A percentile compares a stretch with the other conserved stretches of the same genome.
phyloP scores from a whole-genome alignment of 2,797 vertebrate species.

The Loriculus beryllinus region DNA sequence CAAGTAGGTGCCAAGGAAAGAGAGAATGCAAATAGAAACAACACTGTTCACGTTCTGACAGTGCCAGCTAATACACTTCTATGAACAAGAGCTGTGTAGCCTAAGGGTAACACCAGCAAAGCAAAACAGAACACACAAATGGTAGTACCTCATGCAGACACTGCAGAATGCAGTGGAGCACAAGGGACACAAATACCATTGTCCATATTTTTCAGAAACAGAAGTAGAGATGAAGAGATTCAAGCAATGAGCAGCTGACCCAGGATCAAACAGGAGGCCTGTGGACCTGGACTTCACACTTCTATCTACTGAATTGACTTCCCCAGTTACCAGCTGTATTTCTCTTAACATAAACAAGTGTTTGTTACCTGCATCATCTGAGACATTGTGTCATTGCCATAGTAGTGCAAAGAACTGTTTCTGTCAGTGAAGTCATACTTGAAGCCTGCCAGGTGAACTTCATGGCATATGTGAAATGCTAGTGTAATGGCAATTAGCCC shows the following conservation, averaged over 20 bases:
- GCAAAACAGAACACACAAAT: background rate
- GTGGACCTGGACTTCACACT: background rate
- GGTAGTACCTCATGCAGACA: accelerated
- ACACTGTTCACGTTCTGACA: background rate
- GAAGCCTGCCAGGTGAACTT: slow-evolving; percentile 81
- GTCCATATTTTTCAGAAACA: background rate
- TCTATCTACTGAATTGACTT: background rate
- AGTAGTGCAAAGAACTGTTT: slow-evolving; percentile 79
- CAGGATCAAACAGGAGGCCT: background rate
- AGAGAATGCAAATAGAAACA: background rate
- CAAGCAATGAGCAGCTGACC: background rate
- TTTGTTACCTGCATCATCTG: slow-evolving; percentile 78
- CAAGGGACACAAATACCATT: background rate
- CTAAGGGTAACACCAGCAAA: background rate
- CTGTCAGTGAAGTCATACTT: slow-evolving; percentile 75
- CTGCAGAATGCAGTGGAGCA: background rate
- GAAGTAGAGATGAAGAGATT: background rate
- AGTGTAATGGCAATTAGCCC: slow-evolving; percentile 79
- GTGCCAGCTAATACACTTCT: background rate
- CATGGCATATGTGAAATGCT: slow-evolving; percentile 79
- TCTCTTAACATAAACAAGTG: background rate
- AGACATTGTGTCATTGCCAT: slow-evolving; percentile 80
- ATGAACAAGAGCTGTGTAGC: background rate
- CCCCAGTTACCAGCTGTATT: background rate
- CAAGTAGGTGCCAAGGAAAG: background rate